These are phyloP conservation scores for Perodicticus potto DNA, from an alignment of 2,797 vertebrate genomes.

Conservation along the genomic window DNA sequence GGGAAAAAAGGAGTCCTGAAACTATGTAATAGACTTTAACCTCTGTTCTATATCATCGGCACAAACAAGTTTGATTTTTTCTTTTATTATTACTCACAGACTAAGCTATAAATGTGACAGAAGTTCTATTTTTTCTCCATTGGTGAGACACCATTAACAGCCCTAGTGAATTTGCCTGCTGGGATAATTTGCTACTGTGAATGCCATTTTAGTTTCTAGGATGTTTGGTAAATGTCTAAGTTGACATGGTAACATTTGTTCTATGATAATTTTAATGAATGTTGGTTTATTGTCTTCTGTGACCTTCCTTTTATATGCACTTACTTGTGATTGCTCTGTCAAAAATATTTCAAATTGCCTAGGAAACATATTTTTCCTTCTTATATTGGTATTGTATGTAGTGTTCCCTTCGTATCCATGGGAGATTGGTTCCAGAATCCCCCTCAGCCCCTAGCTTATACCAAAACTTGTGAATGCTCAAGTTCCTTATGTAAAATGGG, in stretches of 20 bases:
- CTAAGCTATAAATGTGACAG: slow-evolving; percentile 42
- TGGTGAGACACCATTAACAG: background rate
- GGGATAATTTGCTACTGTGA: slow-evolving; percentile 46
- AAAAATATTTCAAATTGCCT: background rate
- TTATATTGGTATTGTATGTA: background rate
- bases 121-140: slow-evolving; percentile 30
- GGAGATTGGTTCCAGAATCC: background rate
- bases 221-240: background rate
- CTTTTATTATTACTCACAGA: background rate
- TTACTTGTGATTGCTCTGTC: background rate
- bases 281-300: background rate
- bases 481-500: background rate
- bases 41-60: background rate
- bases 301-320: background rate
- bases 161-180: background rate
- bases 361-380: background rate
- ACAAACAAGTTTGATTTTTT: background rate
- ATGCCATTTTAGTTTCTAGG: background rate
- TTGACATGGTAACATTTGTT: slow-evolving; percentile 43
- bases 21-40: background rate
- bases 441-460: background rate
- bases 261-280: slow-evolving; percentile 48
- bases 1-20: background rate
- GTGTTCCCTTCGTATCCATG: background rate
- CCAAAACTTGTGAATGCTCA: background rate